phyloP scores from a whole-genome alignment of 2,113 vertebrate genomes.

The Halcyon senegalensis region DNA sequence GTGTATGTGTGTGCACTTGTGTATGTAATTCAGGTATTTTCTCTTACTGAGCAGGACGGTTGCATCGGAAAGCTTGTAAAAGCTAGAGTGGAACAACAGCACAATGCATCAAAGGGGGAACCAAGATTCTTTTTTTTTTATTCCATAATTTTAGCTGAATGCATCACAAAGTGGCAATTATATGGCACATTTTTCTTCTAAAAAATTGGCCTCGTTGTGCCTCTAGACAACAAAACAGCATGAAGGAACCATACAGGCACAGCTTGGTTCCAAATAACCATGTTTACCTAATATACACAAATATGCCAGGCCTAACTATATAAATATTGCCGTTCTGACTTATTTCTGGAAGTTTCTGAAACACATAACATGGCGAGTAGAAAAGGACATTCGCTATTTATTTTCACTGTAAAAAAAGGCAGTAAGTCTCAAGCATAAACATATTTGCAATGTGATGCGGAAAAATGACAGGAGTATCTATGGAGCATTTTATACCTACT shows the following conservation, averaged over 20 bases:
- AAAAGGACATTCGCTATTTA: constrained; percentile 39
- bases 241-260: constrained; percentile 63
- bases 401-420: constrained; percentile 29
- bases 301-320: constrained; percentile 61
- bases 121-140: background rate
- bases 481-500: constrained; percentile 42
- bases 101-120: constrained; percentile 40
- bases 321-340: constrained; percentile 59
- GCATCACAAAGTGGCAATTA: constrained; percentile 67
- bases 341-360: constrained; percentile 67
- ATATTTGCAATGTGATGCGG: constrained; percentile 3
- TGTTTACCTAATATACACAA: constrained; percentile 72
- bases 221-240: constrained; percentile 69
- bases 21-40: constrained; percentile 62
- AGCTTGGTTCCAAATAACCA: constrained; percentile 69
- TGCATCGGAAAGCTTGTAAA: background rate
- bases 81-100: constrained; percentile 31
- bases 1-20: background rate
- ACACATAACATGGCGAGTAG: background rate
- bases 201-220: constrained; percentile 64
- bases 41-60: constrained; percentile 36
- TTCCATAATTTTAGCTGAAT: constrained; percentile 64
- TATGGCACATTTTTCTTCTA: constrained; percentile 67
- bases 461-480: constrained; percentile 25
- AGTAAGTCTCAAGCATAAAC: constrained; percentile 43